These are phyloP conservation scores for Lithophane leautieri DNA, from an alignment of 2,888 invertebrate genomes.

Conservation along the genomic window DNA sequence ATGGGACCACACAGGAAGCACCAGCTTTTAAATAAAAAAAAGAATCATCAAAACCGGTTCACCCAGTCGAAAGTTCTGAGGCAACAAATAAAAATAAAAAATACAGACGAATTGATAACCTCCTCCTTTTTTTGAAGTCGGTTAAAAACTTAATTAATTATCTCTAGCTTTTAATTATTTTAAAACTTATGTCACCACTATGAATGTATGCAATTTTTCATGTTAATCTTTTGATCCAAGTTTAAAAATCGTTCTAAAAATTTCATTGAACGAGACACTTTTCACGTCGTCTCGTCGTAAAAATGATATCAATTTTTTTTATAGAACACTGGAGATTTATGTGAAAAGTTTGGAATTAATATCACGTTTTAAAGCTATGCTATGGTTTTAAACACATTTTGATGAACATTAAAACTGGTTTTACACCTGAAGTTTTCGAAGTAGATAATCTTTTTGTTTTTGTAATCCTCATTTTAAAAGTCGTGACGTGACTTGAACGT, in stretches of 20 bases:
- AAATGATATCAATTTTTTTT: slow-evolving; percentile 61
- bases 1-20: too few species aligned
- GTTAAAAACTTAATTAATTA: too few species aligned
- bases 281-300: slow-evolving; percentile 50
- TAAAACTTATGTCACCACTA: background rate
- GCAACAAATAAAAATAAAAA: too few species aligned
- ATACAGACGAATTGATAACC: too few species aligned
- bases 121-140: too few species aligned
- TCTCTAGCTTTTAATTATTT: background rate
- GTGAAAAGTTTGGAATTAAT: slow-evolving; percentile 58
- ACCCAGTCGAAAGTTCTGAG: too few species aligned
- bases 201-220: background rate
- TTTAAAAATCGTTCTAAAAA: slow-evolving; percentile 38
- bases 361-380: slow-evolving; percentile 57
- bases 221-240: slow-evolving; percentile 2
- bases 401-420: slow-evolving; percentile 63
- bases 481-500: background rate
- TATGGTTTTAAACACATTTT: slow-evolving; percentile 63
- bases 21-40: too few species aligned
- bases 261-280: slow-evolving; percentile 38
- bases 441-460: slow-evolving; percentile 46
- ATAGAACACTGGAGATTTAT: slow-evolving; percentile 60
- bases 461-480: slow-evolving; percentile 32
- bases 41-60: too few species aligned
- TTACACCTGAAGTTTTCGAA: slow-evolving; percentile 57